These are phyloP conservation scores for Spodoptera littoralis DNA, from an alignment of 2,888 invertebrate genomes.

Conservation along the genomic window DNA sequence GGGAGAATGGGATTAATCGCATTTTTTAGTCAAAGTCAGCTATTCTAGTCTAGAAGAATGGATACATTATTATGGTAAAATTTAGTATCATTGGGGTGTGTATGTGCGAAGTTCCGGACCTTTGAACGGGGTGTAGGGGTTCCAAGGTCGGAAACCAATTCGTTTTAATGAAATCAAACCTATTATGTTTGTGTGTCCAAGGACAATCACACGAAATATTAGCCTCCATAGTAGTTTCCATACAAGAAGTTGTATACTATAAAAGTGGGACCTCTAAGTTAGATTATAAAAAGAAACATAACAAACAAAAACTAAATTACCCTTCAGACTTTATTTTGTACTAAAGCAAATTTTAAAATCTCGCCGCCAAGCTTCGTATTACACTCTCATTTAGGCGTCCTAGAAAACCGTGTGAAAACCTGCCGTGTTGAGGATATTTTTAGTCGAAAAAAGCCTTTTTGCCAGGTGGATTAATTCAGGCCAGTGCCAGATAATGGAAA, in stretches of 20 bases:
- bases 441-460: conserved; percentile 24
- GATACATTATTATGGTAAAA: no score
- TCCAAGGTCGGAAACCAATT: no score
- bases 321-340: conserved; percentile 6
- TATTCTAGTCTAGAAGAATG: not conserved
- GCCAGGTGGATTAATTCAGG: conserved; percentile 38
- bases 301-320: conserved; percentile 9
- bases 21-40: not conserved
- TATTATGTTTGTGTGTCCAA: no score
- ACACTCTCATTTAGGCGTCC: conserved; percentile 23
- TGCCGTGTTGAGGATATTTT: conserved; percentile 18
- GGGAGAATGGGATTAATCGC: not conserved
- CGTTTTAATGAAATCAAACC: no score
- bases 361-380: conserved; percentile 9
- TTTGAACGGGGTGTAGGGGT: no score
- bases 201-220: no score
- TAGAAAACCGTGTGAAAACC: conserved; percentile 17
- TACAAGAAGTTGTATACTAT: no score
- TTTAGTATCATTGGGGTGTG: no score
- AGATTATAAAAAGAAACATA: conserved; percentile 1
- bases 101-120: no score
- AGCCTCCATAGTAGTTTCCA: no score
- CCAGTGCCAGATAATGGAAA: conserved; percentile 37
- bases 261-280: no score
- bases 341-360: conserved; percentile 34